phyloP scores from a whole-genome alignment of 37 sponge, comb jelly and placozoan species.

The Sycon ciliatum region DNA sequence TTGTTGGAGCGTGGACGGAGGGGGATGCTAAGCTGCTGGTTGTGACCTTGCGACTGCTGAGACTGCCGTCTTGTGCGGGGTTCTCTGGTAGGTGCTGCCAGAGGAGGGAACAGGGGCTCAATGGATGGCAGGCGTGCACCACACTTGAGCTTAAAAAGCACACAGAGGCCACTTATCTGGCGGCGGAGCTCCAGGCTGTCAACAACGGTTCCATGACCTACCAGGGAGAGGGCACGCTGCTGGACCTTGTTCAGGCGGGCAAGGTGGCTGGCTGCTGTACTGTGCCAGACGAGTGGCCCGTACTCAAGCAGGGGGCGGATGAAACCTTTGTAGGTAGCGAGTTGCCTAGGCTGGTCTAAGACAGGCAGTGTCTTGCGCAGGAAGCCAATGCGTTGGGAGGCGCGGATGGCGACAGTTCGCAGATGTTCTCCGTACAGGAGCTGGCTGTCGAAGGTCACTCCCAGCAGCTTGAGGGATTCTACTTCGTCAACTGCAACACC shows the following conservation, averaged over 20 bases:
- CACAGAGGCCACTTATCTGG: no score
- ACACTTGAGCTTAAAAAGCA: no score
- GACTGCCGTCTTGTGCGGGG: no score
- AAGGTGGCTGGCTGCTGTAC: not conserved
- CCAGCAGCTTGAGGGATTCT: slow-evolving; percentile 2
- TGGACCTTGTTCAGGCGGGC: slow-evolving; percentile 14
- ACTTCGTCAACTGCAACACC: not conserved
- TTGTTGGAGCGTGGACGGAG: no score
- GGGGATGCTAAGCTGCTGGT: no score
- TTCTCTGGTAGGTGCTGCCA: no score
- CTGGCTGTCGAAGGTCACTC: slow-evolving; percentile 16
- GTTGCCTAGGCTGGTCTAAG: not conserved
- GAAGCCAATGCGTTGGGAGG: not conserved
- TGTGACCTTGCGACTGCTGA: no score
- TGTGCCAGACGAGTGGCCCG: not conserved
- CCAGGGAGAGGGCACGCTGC: slow-evolving; percentile 22
- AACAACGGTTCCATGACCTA: no score
- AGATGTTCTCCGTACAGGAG: not conserved
- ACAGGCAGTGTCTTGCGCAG: not conserved
- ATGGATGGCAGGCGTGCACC: no score
- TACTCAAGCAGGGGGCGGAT: slow-evolving; percentile 3
- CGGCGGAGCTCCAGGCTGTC: no score
- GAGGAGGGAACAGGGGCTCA: no score
- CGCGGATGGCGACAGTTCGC: not conserved
- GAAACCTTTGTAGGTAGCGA: slow-evolving; percentile 15